A percentile compares a stretch with the other conserved stretches of the same genome.
phyloP scores from a whole-genome alignment of 2,797 vertebrate genomes.

The Zalophus californianus region DNA sequence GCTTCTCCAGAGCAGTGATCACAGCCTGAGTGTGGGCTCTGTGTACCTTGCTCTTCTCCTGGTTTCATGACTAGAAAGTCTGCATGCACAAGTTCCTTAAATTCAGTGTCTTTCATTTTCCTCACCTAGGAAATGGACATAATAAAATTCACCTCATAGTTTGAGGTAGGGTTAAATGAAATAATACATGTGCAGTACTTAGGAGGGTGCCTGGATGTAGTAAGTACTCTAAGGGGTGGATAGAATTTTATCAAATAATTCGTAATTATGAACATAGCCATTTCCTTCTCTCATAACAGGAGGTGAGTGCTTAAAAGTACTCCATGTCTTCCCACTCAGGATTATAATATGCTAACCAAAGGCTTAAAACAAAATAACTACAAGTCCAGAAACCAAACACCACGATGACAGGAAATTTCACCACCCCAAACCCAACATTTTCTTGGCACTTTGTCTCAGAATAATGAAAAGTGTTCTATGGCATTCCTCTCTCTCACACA shows the following conservation, averaged over 20 bases:
- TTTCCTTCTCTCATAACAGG: constrained; percentile 28
- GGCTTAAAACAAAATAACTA: constrained; percentile 13
- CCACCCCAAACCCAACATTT: not conserved
- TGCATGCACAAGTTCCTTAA: not conserved
- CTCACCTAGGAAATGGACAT: not conserved
- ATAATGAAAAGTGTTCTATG: not conserved
- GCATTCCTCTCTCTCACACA: not conserved
- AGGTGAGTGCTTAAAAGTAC: not conserved
- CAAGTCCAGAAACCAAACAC: constrained; percentile 3
- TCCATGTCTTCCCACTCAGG: not conserved
- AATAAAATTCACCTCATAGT: not conserved
- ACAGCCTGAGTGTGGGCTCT: too few species aligned
- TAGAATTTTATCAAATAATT: constrained; percentile 32
- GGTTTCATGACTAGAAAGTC: not conserved
- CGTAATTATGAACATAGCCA: not conserved
- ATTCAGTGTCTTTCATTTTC: not conserved
- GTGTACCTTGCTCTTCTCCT: not conserved
- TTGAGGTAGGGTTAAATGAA: not conserved
- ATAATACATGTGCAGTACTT: not conserved
- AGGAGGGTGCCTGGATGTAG: not conserved
- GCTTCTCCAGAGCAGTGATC: not conserved
- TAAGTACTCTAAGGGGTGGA: not conserved
- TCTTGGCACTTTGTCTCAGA: constrained; percentile 23
- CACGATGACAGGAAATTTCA: not conserved
- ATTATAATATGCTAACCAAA: constrained; percentile 24